Evolutionary conservation across 2,888 invertebrate genomes (phyloP).

Genomic region (Brachypterus glaber): DNA sequence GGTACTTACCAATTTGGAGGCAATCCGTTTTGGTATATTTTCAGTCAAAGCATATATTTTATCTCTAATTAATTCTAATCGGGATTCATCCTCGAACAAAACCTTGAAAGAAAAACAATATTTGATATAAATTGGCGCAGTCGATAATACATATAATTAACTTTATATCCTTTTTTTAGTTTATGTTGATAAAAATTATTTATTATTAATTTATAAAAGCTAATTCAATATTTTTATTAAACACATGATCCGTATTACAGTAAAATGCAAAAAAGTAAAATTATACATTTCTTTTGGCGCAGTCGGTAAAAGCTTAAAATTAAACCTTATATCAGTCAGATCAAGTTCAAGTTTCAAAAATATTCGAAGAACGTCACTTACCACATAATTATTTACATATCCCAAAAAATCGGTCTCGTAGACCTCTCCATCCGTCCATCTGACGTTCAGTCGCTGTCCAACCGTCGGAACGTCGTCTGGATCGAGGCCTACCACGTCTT

Average conservation of each 20-base stretch:
- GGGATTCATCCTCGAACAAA: slow-evolving; percentile 43
- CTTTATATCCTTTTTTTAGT: too few species aligned
- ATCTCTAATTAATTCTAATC: slow-evolving; percentile 42
- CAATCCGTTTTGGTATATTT: slow-evolving; percentile 48
- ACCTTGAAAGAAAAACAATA: slow-evolving; percentile 33
- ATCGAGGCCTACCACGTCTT: slow-evolving; percentile 41
- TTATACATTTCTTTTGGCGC: too few species aligned
- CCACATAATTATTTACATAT: slow-evolving; percentile 38
- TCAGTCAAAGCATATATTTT: slow-evolving; percentile 47
- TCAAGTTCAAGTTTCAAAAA: too few species aligned
- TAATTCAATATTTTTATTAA: too few species aligned
- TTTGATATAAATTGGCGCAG: too few species aligned
- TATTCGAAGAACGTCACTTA: slow-evolving; percentile 24
- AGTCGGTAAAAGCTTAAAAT: too few species aligned
- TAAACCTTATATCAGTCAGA: too few species aligned
- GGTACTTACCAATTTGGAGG: slow-evolving; percentile 41
- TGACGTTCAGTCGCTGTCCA: slow-evolving; percentile 44
- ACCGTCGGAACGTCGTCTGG: slow-evolving; percentile 37
- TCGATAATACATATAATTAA: too few species aligned
- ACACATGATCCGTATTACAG: too few species aligned
- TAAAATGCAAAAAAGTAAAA: too few species aligned
- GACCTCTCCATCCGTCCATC: slow-evolving; percentile 46
- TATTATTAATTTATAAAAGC: too few species aligned
- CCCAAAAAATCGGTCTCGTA: slow-evolving; percentile 44
- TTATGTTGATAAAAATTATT: too few species aligned